Evolutionary conservation across 2,797 vertebrate species (phyloP), one percentile per base, ranked within the genome.

Genomic region (Acipenser oxyrinchus): DNA sequence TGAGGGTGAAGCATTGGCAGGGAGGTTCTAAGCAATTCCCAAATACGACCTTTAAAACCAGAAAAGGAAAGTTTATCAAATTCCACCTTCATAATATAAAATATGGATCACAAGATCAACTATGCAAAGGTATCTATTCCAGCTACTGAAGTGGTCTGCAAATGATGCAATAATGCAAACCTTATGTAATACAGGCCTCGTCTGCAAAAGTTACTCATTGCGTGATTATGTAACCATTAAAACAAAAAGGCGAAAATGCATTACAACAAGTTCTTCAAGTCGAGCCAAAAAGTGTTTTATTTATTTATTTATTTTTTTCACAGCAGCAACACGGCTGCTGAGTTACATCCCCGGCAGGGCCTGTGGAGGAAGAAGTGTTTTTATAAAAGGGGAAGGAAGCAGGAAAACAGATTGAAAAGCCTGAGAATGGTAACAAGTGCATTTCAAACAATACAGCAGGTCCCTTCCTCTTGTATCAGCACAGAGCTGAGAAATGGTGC

Each of bases 381-480:
- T 74, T 83, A 83, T 83, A 79, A 79, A 15, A 79, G 81, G 88
- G 91, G 93, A 93, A 94, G 90, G 90, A 92, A 92, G 90, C 69
- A 81, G 78, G 90, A 85, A 91, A 93, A 90, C 90, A 88, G 89
- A 90, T 86, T 91, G 81, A 88, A 84, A 85, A 65, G 72, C 81
- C 82, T 79, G 86, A 86, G 88, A 84, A 81, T 68, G 81, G 80
- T 76, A 82, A 84, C 81, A 83, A 83, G 81, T 77, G 81, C 37
- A 8, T 60, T 51, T 18, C 15, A 66, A 82, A 90, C 87, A 88
- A 87, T 82, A 60, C 71, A 68, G 23, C 76, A 74, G 76, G 81
- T 75, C 81, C 80, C 73, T 73, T 68, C 79, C 79, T 59, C 75
- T 65, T 73, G 57, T 69, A 79, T 83, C 71, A 81, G 80, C 70